Conservation (phyloP, 2,797 vertebrate genomes). For the Linurgus olivaceus region DNA sequence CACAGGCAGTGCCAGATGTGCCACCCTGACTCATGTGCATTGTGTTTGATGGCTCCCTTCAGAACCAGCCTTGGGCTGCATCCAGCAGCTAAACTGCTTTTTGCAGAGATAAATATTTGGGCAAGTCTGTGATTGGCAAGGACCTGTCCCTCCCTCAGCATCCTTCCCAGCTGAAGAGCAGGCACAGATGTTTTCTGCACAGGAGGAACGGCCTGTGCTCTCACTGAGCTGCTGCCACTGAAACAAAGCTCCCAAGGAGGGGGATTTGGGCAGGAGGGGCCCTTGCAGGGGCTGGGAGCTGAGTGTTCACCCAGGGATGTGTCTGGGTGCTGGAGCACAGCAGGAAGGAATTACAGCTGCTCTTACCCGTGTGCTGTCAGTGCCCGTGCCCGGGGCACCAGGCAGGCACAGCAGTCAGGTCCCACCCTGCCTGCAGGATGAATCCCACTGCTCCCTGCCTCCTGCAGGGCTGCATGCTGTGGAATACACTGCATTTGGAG, state of each 20-base stretch:
- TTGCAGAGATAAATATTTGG: constrained; percentile 37
- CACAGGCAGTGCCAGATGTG: constrained; percentile 16
- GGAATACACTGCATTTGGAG: accelerated
- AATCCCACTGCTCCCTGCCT: not conserved
- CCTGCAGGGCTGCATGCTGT: not conserved
- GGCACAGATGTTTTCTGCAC: not conserved
- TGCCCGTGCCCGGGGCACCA: not conserved
- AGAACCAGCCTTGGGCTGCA: not conserved
- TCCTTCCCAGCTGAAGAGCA: not conserved
- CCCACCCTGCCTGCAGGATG: not conserved
- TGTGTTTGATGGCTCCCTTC: not conserved
- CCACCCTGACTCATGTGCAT: not conserved
- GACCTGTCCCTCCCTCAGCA: not conserved
- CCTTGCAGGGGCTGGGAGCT: not conserved
- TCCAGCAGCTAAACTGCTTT: not conserved
- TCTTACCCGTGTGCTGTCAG: not conserved
- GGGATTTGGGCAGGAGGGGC: not conserved
- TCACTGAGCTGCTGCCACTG: not conserved
- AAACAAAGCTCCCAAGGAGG: not conserved
- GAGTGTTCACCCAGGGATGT: not conserved
- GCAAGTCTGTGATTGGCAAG: not conserved
- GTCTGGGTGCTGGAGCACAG: not conserved
- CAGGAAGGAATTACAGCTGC: not conserved
- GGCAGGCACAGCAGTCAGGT: not conserved
- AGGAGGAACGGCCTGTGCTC: accelerated